Percentiles rank a stretch among this genome's conserved stretches.
These are phyloP conservation scores for Montipora sp. DNA, from an alignment of 64 coral and sea anemone species.

Conservation along the genomic window DNA sequence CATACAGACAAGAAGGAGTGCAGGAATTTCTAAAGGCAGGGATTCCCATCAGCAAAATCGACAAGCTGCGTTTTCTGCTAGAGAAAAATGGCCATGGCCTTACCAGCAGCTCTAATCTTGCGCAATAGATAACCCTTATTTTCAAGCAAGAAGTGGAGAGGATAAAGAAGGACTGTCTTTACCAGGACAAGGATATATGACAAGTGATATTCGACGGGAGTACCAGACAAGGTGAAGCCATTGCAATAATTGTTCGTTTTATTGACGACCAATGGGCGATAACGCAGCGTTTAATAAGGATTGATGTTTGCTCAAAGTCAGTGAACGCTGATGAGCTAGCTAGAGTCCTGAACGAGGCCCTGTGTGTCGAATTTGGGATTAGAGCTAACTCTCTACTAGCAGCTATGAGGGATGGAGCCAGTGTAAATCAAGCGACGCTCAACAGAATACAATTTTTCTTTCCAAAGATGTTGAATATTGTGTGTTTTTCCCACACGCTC, in stretches of 20 bases:
- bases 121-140: no score
- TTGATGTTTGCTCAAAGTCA: slow-evolving; percentile 26
- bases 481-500: no score
- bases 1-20: slow-evolving; percentile 50
- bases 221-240: slow-evolving; percentile 49
- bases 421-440: not conserved
- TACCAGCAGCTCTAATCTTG: no score
- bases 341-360: no score
- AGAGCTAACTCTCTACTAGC: no score
- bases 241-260: slow-evolving; percentile 68
- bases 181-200: slow-evolving; percentile 66
- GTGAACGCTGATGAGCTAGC: slow-evolving; percentile 39
- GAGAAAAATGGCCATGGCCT: no score
- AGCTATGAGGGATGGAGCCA: no score
- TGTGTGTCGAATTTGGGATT: no score
- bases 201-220: slow-evolving; percentile 10
- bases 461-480: not conserved
- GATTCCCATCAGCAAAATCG: no score
- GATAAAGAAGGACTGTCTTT: slow-evolving; percentile 62
- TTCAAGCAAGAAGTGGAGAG: not conserved
- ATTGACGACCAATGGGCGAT: slow-evolving; percentile 34
- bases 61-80: no score
- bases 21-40: slow-evolving; percentile 50
- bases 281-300: slow-evolving; percentile 5
- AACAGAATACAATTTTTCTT: slow-evolving; percentile 29